These are phyloP conservation scores for Saccopteryx bilineata DNA, from an alignment of 2,113 vertebrate genomes.

Conservation along the genomic window DNA sequence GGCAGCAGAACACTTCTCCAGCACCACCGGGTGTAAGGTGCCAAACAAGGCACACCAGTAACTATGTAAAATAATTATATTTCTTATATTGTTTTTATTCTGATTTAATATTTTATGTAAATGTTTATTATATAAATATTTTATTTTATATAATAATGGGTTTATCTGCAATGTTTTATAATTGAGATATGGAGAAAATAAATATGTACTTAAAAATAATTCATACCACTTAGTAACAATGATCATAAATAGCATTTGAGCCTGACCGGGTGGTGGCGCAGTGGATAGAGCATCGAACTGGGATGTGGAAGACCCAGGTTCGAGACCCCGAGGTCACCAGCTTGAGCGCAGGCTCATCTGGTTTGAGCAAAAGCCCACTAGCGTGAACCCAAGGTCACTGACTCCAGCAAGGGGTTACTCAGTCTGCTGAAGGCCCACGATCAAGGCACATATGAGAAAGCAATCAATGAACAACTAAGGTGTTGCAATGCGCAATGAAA, in stretches of 20 bases:
- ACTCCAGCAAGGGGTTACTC: too few species aligned
- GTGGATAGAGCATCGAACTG: too few species aligned
- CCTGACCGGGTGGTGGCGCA: too few species aligned
- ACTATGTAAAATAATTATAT: background rate
- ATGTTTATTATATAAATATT: background rate
- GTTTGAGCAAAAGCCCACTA: too few species aligned
- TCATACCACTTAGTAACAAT: background rate
- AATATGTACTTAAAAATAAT: background rate
- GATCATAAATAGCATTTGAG: background rate
- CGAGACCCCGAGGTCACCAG: too few species aligned
- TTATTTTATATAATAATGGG: background rate
- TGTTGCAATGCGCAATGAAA: too few species aligned
- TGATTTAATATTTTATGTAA: background rate
- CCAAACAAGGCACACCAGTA: background rate
- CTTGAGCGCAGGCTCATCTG: too few species aligned
- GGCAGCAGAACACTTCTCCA: background rate
- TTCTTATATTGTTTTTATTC: background rate
- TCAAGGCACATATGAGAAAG: too few species aligned
- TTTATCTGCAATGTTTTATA: slow-evolving; percentile 11
- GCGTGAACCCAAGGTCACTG: too few species aligned
- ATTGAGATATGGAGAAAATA: background rate
- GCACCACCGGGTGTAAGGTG: fast-evolving
- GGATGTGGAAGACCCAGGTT: too few species aligned
- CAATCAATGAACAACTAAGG: too few species aligned
- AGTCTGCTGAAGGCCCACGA: too few species aligned